These are phyloP conservation scores for Synergus japonicus DNA, from an alignment of 2,888 invertebrate species.

Conservation along the genomic window DNA sequence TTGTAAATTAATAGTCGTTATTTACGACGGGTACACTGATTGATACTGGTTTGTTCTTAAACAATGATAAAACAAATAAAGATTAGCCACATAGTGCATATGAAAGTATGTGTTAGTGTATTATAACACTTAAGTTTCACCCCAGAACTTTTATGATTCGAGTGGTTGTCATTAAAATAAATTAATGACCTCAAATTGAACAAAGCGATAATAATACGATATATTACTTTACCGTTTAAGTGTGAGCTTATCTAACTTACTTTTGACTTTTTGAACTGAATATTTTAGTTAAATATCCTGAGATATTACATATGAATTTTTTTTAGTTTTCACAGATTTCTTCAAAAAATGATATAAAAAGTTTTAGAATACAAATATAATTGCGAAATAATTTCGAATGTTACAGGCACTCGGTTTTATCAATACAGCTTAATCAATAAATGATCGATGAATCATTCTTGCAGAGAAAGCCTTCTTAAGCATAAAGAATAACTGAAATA, in stretches of 20 bases:
- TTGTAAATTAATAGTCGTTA: slow-evolving; percentile 37
- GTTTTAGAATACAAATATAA: neutral
- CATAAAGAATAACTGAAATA: neutral
- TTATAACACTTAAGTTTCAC: neutral
- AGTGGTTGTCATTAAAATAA: neutral
- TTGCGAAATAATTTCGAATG: neutral
- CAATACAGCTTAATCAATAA: slow-evolving; percentile 9
- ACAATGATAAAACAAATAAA: slow-evolving; percentile 34
- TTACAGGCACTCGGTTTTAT: slow-evolving; percentile 8
- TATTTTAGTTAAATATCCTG: too few species aligned
- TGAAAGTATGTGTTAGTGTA: neutral
- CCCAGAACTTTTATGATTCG: neutral
- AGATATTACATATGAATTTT: neutral
- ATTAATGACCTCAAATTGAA: slow-evolving; percentile 22
- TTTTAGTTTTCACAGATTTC: neutral
- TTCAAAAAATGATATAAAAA: too few species aligned
- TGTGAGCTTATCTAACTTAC: neutral
- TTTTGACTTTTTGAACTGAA: too few species aligned
- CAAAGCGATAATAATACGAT: neutral
- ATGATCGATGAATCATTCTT: slow-evolving; percentile 28
- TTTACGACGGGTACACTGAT: slow-evolving; percentile 20
- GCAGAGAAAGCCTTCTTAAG: slow-evolving; percentile 12
- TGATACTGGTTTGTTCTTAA: slow-evolving; percentile 34
- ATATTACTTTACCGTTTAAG: slow-evolving; percentile 7
- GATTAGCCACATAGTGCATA: neutral